These are phyloP conservation scores for Rhinichthys osculus DNA, from an alignment of 2,797 vertebrate species.

Conservation along the genomic window DNA sequence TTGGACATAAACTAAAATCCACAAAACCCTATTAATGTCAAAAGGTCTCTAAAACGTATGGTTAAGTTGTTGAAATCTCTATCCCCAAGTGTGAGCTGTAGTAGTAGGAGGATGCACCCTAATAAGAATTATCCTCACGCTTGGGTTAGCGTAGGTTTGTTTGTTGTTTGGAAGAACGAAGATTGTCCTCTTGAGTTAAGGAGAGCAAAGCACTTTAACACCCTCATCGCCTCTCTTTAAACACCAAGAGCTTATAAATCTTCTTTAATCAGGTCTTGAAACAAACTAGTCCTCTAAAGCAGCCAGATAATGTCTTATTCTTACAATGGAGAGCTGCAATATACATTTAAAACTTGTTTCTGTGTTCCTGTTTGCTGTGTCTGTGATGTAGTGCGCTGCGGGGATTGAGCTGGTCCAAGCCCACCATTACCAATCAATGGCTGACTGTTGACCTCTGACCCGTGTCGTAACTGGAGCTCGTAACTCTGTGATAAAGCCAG, in stretches of 20 bases:
- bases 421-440: conserved; percentile 71
- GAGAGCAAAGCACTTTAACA: conserved; percentile 10
- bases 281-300: conserved; percentile 33
- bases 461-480: conserved; percentile 72
- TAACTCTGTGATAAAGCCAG: conserved; percentile 69
- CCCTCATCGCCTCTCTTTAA: conserved; percentile 17
- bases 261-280: conserved; percentile 23
- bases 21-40: background rate
- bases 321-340: conserved; percentile 15
- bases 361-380: conserved; percentile 59
- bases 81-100: background rate
- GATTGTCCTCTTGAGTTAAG: conserved; percentile 25
- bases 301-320: conserved; percentile 31
- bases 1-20: background rate
- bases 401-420: conserved; percentile 44
- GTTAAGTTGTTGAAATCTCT: background rate
- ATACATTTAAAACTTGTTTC: conserved; percentile 29
- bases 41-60: background rate
- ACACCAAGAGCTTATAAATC: conserved; percentile 46
- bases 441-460: conserved; percentile 75
- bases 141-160: background rate
- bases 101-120: background rate
- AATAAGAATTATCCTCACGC: background rate
- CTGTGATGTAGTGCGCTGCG: conserved; percentile 55
- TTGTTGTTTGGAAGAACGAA: conserved; percentile 11